Percentiles rank a stretch among this genome's conserved stretches.
Evolutionary conservation across 2,888 invertebrate species (phyloP).

Genomic region (Saturnia japonica): DNA sequence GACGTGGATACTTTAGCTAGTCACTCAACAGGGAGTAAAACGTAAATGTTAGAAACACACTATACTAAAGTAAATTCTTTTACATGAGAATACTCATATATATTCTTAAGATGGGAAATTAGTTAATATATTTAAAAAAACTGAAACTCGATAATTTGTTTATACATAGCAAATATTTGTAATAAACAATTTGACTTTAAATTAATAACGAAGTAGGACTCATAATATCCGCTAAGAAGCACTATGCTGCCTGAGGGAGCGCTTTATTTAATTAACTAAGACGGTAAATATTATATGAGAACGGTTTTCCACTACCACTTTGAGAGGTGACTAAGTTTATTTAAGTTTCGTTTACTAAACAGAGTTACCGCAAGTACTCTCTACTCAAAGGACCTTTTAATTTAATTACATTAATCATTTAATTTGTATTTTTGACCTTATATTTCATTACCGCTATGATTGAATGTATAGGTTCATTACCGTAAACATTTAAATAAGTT

Average conservation of each 20-base stretch:
- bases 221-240: not conserved
- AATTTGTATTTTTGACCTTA: not conserved
- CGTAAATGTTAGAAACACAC: too few relatives aligned
- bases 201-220: not conserved
- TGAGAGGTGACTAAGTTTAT: not conserved
- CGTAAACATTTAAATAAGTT: too few relatives aligned
- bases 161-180: too few relatives aligned
- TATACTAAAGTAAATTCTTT: not conserved
- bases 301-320: conserved; percentile 1
- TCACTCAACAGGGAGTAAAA: too few relatives aligned
- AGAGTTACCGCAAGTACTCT: not conserved
- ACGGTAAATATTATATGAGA: conserved; percentile 9
- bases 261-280: conserved; percentile 2
- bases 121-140: too few relatives aligned
- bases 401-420: not conserved
- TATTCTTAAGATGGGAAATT: too few relatives aligned
- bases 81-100: not conserved
- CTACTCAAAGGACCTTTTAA: not conserved
- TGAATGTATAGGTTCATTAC: too few relatives aligned
- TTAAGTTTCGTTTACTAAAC: conserved; percentile 1
- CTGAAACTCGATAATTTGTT: too few relatives aligned
- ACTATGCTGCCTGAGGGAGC: not conserved
- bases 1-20: conserved; percentile 27
- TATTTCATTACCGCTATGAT: too few relatives aligned
- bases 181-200: too few relatives aligned